These are phyloP conservation scores for Recurvirostra avosetta DNA, from an alignment of 2,113 vertebrate genomes.

Conservation along the genomic window DNA sequence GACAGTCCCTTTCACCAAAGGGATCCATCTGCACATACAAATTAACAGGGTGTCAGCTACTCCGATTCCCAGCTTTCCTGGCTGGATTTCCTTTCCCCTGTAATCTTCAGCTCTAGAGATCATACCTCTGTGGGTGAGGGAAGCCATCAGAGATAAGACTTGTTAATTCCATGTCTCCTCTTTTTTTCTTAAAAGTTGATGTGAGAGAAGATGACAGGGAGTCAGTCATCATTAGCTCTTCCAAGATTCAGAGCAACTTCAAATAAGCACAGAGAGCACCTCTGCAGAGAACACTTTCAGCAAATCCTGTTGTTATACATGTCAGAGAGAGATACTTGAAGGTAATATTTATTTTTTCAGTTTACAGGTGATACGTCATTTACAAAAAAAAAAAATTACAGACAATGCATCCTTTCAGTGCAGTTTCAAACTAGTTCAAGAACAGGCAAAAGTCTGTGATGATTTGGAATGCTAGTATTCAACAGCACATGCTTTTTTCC, in stretches of 20 bases:
- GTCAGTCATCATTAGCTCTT: neutral
- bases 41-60: neutral
- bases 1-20: neutral
- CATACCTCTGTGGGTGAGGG: neutral
- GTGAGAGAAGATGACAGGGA: neutral
- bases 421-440: constrained; percentile 73
- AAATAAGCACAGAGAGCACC: neutral
- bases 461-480: constrained; percentile 73
- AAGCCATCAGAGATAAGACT: neutral
- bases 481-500: constrained; percentile 76
- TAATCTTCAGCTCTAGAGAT: neutral
- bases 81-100: neutral
- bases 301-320: constrained; percentile 26
- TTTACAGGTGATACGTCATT: constrained; percentile 80
- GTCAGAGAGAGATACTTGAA: constrained; percentile 66
- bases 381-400: constrained; percentile 80
- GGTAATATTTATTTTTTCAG: constrained; percentile 80
- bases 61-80: neutral
- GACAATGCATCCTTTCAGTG: constrained; percentile 80
- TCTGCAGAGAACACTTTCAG: neutral
- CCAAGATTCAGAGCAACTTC: neutral
- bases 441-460: constrained; percentile 74
- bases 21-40: neutral
- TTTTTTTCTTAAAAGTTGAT: neutral
- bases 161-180: neutral